phyloP scores from a whole-genome alignment of 2,888 invertebrate species.

The Lycophotia porphyrea region DNA sequence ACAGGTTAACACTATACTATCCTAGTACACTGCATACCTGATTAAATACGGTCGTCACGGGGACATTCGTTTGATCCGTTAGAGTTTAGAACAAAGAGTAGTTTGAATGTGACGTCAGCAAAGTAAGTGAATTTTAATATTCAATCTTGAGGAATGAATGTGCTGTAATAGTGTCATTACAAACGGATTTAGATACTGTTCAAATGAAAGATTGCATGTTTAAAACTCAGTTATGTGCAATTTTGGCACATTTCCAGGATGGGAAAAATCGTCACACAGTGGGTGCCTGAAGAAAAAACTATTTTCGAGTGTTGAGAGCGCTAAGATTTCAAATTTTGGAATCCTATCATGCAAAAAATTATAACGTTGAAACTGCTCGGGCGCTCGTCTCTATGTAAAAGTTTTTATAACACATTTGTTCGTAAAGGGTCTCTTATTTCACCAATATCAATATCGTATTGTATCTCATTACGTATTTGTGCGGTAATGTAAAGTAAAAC shows the following conservation, averaged over 20 bases:
- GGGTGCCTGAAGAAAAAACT: too few species aligned
- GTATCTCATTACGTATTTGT: too few species aligned
- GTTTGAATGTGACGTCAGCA: conserved; percentile 39
- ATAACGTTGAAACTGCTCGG: background rate
- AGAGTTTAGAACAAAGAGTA: conserved; percentile 55
- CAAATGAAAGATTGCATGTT: background rate
- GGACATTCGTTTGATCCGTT: conserved; percentile 32
- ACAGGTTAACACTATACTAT: conserved; percentile 20
- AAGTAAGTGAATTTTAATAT: background rate
- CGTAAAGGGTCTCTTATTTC: too few species aligned
- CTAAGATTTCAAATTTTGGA: background rate
- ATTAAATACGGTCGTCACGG: conserved; percentile 45
- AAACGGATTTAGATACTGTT: background rate
- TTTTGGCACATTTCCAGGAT: too few species aligned
- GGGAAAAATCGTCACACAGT: too few species aligned
- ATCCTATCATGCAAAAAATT: background rate
- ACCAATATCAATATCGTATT: too few species aligned
- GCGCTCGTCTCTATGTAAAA: background rate
- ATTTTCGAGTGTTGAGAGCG: background rate
- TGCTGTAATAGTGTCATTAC: background rate
- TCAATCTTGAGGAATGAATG: background rate
- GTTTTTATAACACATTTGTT: too few species aligned
- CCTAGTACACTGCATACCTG: conserved; percentile 32
- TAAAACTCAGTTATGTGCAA: background rate
- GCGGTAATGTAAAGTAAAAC: too few species aligned